Evolutionary conservation across 2,797 vertebrate genomes (phyloP).

Genomic region (Tolypeutes matacus): DNA sequence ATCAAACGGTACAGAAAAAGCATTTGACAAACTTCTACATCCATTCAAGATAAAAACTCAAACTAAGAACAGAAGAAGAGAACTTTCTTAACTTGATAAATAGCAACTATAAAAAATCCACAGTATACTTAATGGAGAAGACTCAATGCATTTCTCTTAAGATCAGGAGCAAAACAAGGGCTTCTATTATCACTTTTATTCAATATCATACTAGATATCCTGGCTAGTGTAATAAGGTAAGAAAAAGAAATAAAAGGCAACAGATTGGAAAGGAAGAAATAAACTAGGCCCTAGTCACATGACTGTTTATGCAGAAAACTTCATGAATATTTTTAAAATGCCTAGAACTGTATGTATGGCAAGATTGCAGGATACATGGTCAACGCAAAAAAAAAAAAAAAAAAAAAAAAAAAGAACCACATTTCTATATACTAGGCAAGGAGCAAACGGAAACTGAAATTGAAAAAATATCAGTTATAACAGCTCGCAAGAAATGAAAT

Average conservation of each 20-base stretch:
- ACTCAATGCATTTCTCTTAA: too few relatives aligned
- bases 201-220: too few relatives aligned
- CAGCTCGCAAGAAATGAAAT: not conserved
- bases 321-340: not conserved
- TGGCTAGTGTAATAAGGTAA: too few relatives aligned
- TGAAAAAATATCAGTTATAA: not conserved
- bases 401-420: too few relatives aligned
- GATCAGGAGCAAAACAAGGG: too few relatives aligned
- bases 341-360: not conserved
- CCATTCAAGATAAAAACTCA: not conserved
- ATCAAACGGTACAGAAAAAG: not conserved
- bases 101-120: not conserved
- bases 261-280: too few relatives aligned
- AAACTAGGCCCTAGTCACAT: too few relatives aligned
- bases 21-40: not conserved
- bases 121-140: too few relatives aligned
- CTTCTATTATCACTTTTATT: too few relatives aligned
- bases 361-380: not conserved
- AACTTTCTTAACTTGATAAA: not conserved
- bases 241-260: too few relatives aligned
- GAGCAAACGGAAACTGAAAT: not conserved
- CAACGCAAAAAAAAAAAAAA: not conserved
- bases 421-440: not conserved
- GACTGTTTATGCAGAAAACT: not conserved
- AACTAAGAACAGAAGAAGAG: not conserved